Evolutionary conservation across 2,888 invertebrate genomes (phyloP), one percentile per base, ranked within the genome.

Genomic region (Iselma pallidipennis): DNA sequence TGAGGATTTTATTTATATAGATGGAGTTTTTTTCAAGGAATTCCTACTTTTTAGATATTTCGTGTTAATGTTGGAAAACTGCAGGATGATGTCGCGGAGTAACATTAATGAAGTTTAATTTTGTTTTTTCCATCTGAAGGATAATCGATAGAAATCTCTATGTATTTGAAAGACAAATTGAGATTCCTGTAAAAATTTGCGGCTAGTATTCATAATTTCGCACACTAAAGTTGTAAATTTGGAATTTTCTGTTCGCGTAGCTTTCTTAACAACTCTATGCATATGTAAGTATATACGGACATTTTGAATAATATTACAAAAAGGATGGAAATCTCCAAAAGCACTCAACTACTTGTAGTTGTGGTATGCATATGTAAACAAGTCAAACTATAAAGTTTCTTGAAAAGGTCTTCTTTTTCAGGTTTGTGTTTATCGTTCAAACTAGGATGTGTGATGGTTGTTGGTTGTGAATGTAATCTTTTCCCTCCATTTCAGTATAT

Each of bases 331-430:
- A 58, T 57, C 23, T 54, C 51, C 45, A 55, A 58, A 58, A 62
- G 21, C 58, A 62, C 62, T 62, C 58, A 62, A 62, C 62, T 62
- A 57, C 61, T 61, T 61, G n/a, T n/a, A n/a, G 61, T 55, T 62
- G 62, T 52, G 66, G 65, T 67, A 65, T 66, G 67, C 71, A 72
- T 74, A 69, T 69, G 71, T 71, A 70, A 71, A 69, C 69, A 70
- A 66, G 70, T 9, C 58, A 54, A 64, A 67, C 66, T 63, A 69
- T 71, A 71, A 72, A 72, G 65, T 63, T 67, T 61, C 57, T 21
- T 63, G 71, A 69, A 72, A 70, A n/a, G 67, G 66, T 73, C 69
- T 71, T 67, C 68, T 72, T 71, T 45, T 70, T 66, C 61, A 64
- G 50, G 51, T 58, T 51, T 55, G n/a, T 58, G 58, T 61, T 57